Evolutionary conservation across 1,140 invertebrate genomes (phyloP), one percentile per base, ranked within the genome.

Genomic region (Drosophila baimaii): DNA sequence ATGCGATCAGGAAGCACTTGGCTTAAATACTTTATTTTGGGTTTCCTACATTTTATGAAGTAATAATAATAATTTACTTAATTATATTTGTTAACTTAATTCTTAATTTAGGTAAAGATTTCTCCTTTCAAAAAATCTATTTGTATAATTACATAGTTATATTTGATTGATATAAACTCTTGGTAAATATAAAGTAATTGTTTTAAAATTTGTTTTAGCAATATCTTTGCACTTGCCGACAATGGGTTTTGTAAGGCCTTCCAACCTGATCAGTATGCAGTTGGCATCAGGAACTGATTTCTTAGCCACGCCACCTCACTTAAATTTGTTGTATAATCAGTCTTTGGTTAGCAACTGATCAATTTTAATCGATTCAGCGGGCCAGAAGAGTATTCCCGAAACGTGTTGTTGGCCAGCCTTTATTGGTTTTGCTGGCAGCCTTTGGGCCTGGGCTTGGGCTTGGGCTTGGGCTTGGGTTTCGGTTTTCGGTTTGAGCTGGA

Each of bases 401-500:
- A 41, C 35, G 23, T 37, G 9, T 62, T 37, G 9, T 62, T 37
- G 19, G 13, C 39, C 19, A 8, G 27, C 15, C 41, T 47, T 59
- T 59, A 47, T 47, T 33, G 57, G 43, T 59, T 44, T 44, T 29
- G 12, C 57, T 49, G n/a, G 12, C 23, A n/a, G n/a, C n/a, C n/a
- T n/a, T 37, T 19, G 31, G 49, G 3, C n/a, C 37, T 27, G 4
- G 55, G 12, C n/a, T 49, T 29, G n/a, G n/a, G 12, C 23, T 37
- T 19, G 31, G 49, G 3, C n/a, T 56, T 27, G 4, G 55, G 12
- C n/a, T 61, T 31, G 10, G 15, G 19, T n/a, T 52, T 54, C 17
- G 37, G 17, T 19, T 58, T 55, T 33, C 19, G 51, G 6, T 13
- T 23, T 57, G 13, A 35, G 23, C 25, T 62, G 44, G 17, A 35